Conservation (phyloP, 2,888 invertebrate species). For the Synergus gifuensis region DNA sequence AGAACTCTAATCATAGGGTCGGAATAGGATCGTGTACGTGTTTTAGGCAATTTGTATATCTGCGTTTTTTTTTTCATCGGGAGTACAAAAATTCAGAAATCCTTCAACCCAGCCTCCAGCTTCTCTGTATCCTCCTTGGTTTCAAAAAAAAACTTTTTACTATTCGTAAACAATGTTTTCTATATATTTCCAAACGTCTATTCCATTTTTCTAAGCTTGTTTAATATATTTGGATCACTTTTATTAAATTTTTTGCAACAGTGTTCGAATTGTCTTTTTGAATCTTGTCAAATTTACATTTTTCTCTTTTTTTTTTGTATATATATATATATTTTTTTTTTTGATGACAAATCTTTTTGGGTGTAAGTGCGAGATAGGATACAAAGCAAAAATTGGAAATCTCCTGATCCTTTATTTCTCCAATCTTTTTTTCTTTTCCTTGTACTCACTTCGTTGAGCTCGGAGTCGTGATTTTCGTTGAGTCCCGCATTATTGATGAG, state of each 20-base stretch:
- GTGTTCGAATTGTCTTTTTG: slow-evolving; percentile 11
- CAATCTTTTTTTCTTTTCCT: slow-evolving; percentile 2
- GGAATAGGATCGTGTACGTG: slow-evolving; percentile 49
- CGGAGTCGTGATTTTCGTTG: slow-evolving; percentile 7
- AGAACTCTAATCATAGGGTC: slow-evolving; percentile 45
- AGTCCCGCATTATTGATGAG: not conserved
- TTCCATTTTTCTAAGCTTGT: not conserved
- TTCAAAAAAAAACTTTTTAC: slow-evolving; percentile 6
- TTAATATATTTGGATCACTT: slow-evolving; percentile 16
- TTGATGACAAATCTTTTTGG: slow-evolving; percentile 11
- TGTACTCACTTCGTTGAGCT: slow-evolving; percentile 12
- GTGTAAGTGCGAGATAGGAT: not conserved
- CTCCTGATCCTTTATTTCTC: not conserved
- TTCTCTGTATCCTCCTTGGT: slow-evolving; percentile 18
- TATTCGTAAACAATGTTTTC: slow-evolving; percentile 13
- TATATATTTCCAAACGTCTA: not conserved
- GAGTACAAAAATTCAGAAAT: slow-evolving; percentile 32
- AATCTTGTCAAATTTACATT: not conserved
- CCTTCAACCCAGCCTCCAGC: not conserved
- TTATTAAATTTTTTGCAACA: not conserved
- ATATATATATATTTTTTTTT: not conserved
- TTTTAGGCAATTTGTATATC: slow-evolving; percentile 46
- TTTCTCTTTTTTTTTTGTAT: not conserved
- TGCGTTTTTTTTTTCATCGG: slow-evolving; percentile 27
- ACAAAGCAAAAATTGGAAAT: not conserved